Percentiles rank a stretch among this genome's conserved stretches.
Conservation (phyloP, 1,140 invertebrate genomes). For the Drosophila azteca region DNA sequence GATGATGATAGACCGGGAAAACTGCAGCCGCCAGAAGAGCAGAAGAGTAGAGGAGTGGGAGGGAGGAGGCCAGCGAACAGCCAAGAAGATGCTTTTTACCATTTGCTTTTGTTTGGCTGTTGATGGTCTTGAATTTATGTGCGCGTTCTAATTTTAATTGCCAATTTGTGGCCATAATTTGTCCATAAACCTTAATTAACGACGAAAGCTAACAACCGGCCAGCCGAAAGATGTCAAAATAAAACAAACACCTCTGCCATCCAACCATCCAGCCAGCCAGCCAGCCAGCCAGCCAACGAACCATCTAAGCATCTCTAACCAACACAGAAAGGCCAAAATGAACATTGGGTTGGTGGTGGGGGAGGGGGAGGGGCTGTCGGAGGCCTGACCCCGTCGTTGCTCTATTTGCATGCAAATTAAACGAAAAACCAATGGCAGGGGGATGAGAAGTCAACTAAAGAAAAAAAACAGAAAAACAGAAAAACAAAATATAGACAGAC, state of each 20-base stretch:
- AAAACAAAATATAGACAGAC: neutral
- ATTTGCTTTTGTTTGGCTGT: constrained; percentile 21
- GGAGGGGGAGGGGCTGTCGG: neutral
- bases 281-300: neutral
- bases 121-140: constrained; percentile 74
- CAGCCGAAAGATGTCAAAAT: constrained; percentile 76
- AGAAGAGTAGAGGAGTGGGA: too few relatives aligned
- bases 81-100: constrained; percentile 19
- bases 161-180: constrained; percentile 82
- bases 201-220: constrained; percentile 70
- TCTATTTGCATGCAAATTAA: constrained; percentile 77
- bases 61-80: neutral
- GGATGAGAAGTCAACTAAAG: constrained; percentile 17
- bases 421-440: constrained; percentile 33
- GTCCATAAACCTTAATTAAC: constrained; percentile 82
- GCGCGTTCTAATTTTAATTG: constrained; percentile 81
- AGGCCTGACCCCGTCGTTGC: constrained; percentile 39
- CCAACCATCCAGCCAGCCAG: neutral
- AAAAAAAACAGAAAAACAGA: constrained; percentile 9
- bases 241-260: constrained; percentile 73
- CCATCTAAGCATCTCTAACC: constrained; percentile 6
- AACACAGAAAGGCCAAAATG: neutral
- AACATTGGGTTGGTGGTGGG: too few relatives aligned
- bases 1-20: constrained; percentile 11
- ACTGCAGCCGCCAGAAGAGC: too few relatives aligned